Percentiles rank a stretch among this genome's conserved stretches.
Conservation (phyloP, 2,888 invertebrate genomes). For the Acrobasis repandana region DNA sequence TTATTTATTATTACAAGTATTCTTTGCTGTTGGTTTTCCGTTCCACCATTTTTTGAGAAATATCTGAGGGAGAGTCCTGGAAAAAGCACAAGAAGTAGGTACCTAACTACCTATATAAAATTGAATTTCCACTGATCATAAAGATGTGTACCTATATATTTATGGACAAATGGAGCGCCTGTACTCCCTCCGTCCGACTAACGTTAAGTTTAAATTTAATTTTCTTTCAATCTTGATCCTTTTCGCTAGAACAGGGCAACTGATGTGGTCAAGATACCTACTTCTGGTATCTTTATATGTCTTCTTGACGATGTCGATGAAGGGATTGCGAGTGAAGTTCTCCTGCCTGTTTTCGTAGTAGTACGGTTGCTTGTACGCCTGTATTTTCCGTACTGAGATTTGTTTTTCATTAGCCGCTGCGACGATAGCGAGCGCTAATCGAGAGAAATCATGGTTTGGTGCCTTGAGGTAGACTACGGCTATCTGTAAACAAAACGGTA, state of each 20-base stretch:
- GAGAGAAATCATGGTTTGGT: conserved; percentile 88
- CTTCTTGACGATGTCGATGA: conserved; percentile 90
- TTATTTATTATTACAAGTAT: too few relatives aligned
- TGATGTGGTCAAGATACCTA: conserved; percentile 71
- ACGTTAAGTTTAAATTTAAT: not conserved
- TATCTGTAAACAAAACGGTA: conserved; percentile 77
- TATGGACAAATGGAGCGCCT: not conserved
- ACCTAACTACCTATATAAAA: too few relatives aligned
- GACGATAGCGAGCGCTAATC: conserved; percentile 90
- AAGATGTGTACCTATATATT: too few relatives aligned
- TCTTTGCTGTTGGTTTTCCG: too few relatives aligned
- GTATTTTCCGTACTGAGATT: conserved; percentile 85
- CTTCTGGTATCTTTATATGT: conserved; percentile 94
- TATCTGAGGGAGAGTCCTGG: too few relatives aligned
- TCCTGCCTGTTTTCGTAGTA: conserved; percentile 86
- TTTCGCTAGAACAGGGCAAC: conserved; percentile 4
- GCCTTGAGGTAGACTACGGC: conserved; percentile 92
- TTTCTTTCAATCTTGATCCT: not conserved
- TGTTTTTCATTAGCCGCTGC: conserved; percentile 87
- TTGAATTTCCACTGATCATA: too few relatives aligned
- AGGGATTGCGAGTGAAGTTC: conserved; percentile 93
- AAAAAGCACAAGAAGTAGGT: too few relatives aligned
- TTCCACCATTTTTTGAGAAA: too few relatives aligned
- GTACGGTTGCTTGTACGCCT: conserved; percentile 77
- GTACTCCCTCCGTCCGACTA: not conserved